Conservation (phyloP, 2,113 vertebrate genomes). For the Edolisoma coerulescens region DNA sequence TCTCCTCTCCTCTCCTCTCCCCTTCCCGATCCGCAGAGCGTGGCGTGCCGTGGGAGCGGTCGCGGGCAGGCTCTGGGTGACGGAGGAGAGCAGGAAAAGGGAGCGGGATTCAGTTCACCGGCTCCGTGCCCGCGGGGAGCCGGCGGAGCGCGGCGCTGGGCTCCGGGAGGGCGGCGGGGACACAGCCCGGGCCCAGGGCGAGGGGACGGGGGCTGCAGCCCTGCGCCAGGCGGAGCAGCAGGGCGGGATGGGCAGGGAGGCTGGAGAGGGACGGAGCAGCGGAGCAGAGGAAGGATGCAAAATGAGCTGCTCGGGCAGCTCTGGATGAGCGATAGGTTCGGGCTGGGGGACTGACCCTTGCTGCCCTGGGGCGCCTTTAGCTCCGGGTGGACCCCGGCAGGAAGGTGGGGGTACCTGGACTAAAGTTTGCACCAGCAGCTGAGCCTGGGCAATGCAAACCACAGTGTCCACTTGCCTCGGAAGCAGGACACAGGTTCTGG, state of each 20-base stretch:
- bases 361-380: background rate
- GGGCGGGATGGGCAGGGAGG: background rate
- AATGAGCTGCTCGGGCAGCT: background rate
- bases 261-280: background rate
- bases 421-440: background rate
- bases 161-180: background rate
- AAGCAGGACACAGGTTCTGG: fast-evolving
- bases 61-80: background rate
- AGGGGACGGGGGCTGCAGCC: background rate
- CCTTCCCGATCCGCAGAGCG: background rate
- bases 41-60: fast-evolving
- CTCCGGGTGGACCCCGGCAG: background rate
- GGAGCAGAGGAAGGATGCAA: background rate
- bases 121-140: background rate
- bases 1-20: background rate
- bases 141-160: fast-evolving
- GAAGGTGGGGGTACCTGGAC: background rate
- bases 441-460: background rate
- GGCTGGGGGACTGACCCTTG: too few relatives aligned
- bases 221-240: background rate
- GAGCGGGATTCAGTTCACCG: background rate
- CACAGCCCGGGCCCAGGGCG: background rate
- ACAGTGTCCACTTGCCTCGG: background rate
- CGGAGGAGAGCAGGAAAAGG: background rate
- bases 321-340: background rate